These are phyloP conservation scores for Eupithecia dodoneata DNA, from an alignment of 2,888 invertebrate species.

Conservation along the genomic window DNA sequence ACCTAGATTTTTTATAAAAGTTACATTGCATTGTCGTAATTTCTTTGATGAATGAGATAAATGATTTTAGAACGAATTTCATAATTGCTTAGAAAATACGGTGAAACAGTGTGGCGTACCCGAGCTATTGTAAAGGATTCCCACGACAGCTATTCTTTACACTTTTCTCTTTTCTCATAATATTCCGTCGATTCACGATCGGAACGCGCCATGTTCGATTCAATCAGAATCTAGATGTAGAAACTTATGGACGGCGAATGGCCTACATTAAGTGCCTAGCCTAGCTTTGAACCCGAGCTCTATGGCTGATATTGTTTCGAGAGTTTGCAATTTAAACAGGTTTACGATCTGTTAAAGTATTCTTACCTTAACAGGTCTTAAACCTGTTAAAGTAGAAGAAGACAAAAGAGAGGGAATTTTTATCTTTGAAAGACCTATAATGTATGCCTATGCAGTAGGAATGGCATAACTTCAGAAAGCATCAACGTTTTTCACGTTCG, in stretches of 20 bases:
- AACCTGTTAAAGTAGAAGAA: too few species aligned
- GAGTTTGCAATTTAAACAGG: not conserved
- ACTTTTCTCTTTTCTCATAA: conserved; percentile 83
- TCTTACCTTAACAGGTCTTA: too few species aligned
- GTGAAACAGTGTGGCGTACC: conserved; percentile 77
- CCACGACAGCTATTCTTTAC: conserved; percentile 77
- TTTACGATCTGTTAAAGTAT: not conserved
- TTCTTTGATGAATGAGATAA: conserved; percentile 26
- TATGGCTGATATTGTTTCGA: not conserved
- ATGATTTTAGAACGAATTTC: conserved; percentile 51
- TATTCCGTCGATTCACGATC: conserved; percentile 67
- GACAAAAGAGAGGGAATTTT: not conserved
- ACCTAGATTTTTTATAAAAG: not conserved
- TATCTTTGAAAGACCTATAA: not conserved
- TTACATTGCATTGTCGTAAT: conserved; percentile 11
- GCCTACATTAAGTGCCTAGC: not conserved
- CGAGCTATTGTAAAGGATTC: conserved; percentile 70
- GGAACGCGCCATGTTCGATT: conserved; percentile 65
- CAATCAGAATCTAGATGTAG: conserved; percentile 52
- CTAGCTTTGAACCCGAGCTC: not conserved
- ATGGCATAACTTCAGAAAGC: not conserved
- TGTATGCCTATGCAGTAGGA: not conserved
- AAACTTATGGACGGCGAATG: not conserved
- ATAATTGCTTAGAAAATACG: conserved; percentile 77
- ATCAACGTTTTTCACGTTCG: conserved; percentile 4